Conservation (phyloP, 2,797 vertebrate species). For the Sebastes itinus region DNA sequence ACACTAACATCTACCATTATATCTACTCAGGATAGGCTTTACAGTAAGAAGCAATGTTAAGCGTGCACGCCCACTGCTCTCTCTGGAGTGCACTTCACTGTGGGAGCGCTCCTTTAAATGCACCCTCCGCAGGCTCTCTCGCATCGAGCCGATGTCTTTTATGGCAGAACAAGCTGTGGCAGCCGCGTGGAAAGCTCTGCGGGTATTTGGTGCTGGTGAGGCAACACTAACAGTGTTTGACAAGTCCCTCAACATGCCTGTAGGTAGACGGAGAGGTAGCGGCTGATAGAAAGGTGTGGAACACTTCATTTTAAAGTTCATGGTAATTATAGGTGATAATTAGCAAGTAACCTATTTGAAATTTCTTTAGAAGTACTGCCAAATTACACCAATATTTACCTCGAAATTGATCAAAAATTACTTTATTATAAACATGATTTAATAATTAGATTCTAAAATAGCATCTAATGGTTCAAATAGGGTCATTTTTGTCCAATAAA, state of each 20-base stretch:
- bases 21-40: constrained; percentile 18
- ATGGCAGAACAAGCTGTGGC: constrained; percentile 44
- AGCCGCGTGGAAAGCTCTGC: constrained; percentile 25
- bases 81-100: constrained; percentile 48
- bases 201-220: neutral
- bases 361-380: too few species aligned
- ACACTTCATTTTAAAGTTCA: neutral
- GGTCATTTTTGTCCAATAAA: too few species aligned
- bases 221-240: constrained; percentile 8
- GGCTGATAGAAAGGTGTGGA: neutral
- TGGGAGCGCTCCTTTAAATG: constrained; percentile 59
- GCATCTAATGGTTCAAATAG: too few species aligned
- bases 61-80: constrained; percentile 13
- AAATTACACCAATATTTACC: too few species aligned
- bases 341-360: too few species aligned
- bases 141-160: constrained; percentile 31
- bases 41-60: constrained; percentile 43
- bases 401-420: fast-evolving
- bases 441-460: too few species aligned
- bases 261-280: neutral
- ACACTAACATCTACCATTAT: constrained; percentile 21
- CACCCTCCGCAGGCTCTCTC: constrained; percentile 41
- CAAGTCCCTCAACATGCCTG: constrained; percentile 12
- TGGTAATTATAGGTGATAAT: too few species aligned
- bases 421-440: too few species aligned